Evolutionary conservation across 2,113 vertebrate genomes (phyloP).

Genomic region (Rousettus leschenaultii): DNA sequence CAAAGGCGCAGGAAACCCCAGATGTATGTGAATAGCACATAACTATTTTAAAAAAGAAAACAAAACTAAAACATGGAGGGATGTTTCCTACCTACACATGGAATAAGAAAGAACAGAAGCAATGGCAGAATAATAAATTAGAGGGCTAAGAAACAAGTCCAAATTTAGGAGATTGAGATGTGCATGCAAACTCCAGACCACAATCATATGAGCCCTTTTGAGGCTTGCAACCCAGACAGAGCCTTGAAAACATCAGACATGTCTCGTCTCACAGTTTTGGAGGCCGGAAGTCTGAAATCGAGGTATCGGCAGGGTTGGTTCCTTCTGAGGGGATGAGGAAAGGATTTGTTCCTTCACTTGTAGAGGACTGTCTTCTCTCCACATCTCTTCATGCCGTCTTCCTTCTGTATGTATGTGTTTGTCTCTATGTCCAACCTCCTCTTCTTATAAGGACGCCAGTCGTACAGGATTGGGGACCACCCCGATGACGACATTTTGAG

Average conservation of each 20-base stretch:
- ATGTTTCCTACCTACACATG: background rate
- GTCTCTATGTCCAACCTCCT: background rate
- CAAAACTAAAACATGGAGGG: background rate
- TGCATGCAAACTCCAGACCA: background rate
- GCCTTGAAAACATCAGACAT: too few species aligned
- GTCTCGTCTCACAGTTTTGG: background rate
- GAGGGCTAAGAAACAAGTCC: background rate
- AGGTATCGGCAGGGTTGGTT: background rate
- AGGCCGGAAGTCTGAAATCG: background rate
- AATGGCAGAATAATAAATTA: background rate
- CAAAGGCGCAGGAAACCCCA: background rate
- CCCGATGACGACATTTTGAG: background rate
- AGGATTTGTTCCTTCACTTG: too few species aligned
- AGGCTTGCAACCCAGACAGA: background rate
- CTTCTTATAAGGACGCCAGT: background rate
- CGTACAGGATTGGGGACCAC: background rate
- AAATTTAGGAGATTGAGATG: background rate
- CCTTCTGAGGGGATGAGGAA: background rate
- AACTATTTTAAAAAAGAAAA: background rate
- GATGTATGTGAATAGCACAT: background rate
- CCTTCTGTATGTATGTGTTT: rapidly evolving
- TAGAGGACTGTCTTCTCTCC: too few species aligned
- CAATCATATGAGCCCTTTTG: too few species aligned
- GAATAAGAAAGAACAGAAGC: background rate
- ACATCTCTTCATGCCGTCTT: background rate